Percentiles rank a stretch among this genome's conserved stretches.
Evolutionary conservation across 2,797 vertebrate genomes (phyloP).

Genomic region (Lepilemur ruficaudatus): DNA sequence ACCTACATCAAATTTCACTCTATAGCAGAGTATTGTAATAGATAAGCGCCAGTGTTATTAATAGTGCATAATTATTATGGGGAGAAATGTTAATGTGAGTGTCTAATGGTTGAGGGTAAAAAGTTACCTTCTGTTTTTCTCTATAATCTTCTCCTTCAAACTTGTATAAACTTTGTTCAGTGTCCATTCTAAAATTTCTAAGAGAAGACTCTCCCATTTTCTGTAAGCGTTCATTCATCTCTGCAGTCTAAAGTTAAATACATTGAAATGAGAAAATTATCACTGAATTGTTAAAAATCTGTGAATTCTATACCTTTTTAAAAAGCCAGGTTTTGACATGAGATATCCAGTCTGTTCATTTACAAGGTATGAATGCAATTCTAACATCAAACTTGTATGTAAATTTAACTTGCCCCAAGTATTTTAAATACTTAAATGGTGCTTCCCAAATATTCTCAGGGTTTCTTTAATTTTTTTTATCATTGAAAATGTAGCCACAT

Average conservation of each 20-base stretch:
- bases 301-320: background rate
- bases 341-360: slow-evolving; percentile 23
- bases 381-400: slow-evolving; percentile 10
- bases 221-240: slow-evolving; percentile 91
- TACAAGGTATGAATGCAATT: background rate
- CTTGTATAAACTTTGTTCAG: slow-evolving; percentile 92
- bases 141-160: slow-evolving; percentile 94
- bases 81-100: slow-evolving; percentile 20
- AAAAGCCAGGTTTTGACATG: slow-evolving; percentile 45
- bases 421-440: slow-evolving; percentile 33
- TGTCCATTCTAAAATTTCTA: slow-evolving; percentile 91
- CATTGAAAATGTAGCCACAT: background rate
- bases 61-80: background rate
- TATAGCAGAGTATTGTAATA: background rate
- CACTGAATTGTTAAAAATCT: slow-evolving; percentile 25
- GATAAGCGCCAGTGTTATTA: background rate
- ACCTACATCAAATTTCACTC: background rate
- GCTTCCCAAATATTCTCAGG: slow-evolving; percentile 34
- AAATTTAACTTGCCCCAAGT: slow-evolving; percentile 35
- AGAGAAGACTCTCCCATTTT: slow-evolving; percentile 91
- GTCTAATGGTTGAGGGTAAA: background rate
- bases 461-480: slow-evolving; percentile 19
- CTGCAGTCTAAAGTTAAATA: slow-evolving; percentile 86
- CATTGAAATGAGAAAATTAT: slow-evolving; percentile 62
- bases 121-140: slow-evolving; percentile 92